Evolutionary conservation across 2,113 vertebrate species (phyloP).

Genomic region (Sander vitreus): DNA sequence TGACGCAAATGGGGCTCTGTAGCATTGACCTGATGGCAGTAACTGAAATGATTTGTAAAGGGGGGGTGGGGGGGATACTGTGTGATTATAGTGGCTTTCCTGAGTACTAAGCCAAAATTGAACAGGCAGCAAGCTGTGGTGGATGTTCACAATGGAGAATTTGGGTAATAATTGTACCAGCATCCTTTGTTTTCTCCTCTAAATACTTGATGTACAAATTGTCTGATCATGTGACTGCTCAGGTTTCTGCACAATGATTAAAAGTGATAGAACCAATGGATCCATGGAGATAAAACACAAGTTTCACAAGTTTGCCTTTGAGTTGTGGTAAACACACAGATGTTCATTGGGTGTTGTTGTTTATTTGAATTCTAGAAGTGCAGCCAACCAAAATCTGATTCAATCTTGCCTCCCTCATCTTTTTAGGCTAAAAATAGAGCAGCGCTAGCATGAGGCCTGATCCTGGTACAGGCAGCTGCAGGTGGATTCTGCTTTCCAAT

Average conservation of each 20-base stretch:
- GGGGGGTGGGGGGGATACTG: too few relatives aligned
- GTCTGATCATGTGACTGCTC: neutral
- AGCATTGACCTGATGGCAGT: too few relatives aligned
- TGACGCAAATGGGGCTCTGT: too few relatives aligned
- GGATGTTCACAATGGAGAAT: neutral
- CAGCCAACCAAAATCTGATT: slow-evolving; percentile 43
- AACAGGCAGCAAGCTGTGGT: neutral
- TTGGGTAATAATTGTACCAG: neutral
- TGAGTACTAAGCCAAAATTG: neutral
- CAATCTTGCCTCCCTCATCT: neutral
- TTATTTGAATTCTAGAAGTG: slow-evolving; percentile 30
- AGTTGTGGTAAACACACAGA: neutral
- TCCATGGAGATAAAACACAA: neutral
- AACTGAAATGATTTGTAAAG: too few relatives aligned
- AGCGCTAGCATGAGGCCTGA: slow-evolving; percentile 38
- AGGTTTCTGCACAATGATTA: neutral
- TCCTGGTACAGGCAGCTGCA: slow-evolving; percentile 55
- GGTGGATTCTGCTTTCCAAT: slow-evolving; percentile 41
- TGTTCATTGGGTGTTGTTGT: slow-evolving; percentile 9
- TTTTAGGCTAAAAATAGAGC: slow-evolving; percentile 54
- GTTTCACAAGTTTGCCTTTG: neutral
- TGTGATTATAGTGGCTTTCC: too few relatives aligned
- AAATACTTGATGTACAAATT: neutral
- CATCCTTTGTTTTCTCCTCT: neutral
- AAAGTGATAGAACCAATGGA: neutral